Evolutionary conservation across 1,140 invertebrate genomes (phyloP).

Genomic region (Ditylenchus dipsaci): DNA sequence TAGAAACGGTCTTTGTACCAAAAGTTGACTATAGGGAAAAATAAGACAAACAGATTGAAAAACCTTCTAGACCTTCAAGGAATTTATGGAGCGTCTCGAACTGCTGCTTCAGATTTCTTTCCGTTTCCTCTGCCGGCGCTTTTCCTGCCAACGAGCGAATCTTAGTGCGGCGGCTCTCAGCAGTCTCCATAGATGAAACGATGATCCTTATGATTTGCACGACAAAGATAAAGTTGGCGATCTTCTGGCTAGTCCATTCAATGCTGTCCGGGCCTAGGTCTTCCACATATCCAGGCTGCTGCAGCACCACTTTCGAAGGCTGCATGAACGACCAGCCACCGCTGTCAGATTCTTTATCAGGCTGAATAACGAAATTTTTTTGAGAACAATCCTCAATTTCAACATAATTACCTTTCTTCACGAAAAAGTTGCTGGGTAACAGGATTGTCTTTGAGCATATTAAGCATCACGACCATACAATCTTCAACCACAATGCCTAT

Average conservation of each 20-base stretch:
- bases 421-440: constrained; percentile 98
- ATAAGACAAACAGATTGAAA: too few relatives aligned
- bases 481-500: constrained; percentile 92
- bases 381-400: not conserved
- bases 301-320: constrained; percentile 62
- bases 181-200: constrained; percentile 71
- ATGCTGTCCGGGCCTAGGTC: constrained; percentile 59
- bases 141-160: too few relatives aligned
- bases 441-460: constrained; percentile 85
- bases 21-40: too few relatives aligned
- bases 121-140: too few relatives aligned
- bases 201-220: constrained; percentile 77
- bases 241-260: constrained; percentile 88
- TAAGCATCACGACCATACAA: constrained; percentile 85
- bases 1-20: too few relatives aligned
- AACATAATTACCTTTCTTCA: constrained; percentile 68
- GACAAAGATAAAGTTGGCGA: constrained; percentile 85
- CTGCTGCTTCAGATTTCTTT: too few relatives aligned
- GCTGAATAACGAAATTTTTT: constrained; percentile 50
- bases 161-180: not conserved
- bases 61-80: too few relatives aligned
- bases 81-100: too few relatives aligned
- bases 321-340: constrained; percentile 71
- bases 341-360: constrained; percentile 79
- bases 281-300: constrained; percentile 60